A percentile compares a stretch with the other conserved stretches of the same genome.
Conservation (phyloP, 2,888 invertebrate species). For the Gryllus longicercus region DNA sequence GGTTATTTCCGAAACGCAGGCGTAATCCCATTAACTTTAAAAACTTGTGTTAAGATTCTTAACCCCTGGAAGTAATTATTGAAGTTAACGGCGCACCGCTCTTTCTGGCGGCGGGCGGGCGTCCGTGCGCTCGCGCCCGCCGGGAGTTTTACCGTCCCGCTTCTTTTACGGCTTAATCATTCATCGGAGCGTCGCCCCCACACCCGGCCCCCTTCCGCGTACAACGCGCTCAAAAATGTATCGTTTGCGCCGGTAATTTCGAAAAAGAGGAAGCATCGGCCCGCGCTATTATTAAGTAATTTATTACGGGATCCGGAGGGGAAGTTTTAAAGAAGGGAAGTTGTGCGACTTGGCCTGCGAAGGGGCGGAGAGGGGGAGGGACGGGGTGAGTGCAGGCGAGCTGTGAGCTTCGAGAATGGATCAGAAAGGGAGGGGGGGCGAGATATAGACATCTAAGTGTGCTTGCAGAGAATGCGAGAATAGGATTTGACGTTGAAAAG, state of each 20-base stretch:
- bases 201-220: not conserved
- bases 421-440: too few species aligned
- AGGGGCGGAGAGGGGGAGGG: too few species aligned
- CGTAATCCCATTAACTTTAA: not conserved
- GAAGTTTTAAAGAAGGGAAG: not conserved
- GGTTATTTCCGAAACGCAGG: not conserved
- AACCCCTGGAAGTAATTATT: constrained; percentile 10
- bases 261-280: constrained; percentile 4
- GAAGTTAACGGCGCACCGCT: not conserved
- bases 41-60: constrained; percentile 10
- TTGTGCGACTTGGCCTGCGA: too few species aligned
- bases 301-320: not conserved
- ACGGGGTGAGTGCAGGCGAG: too few species aligned
- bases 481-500: too few species aligned
- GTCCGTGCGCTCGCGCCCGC: not conserved
- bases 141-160: constrained; percentile 6
- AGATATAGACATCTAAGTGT: too few species aligned
- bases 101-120: not conserved
- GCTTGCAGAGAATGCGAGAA: too few species aligned
- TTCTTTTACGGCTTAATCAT: not conserved
- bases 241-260: not conserved
- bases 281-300: not conserved
- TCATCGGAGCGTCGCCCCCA: not conserved
- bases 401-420: too few species aligned
- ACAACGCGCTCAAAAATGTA: constrained; percentile 3